A percentile compares a stretch with the other conserved stretches of the same genome.
phyloP scores from a whole-genome alignment of 2,888 invertebrate genomes.

The Hecatera dysodea region DNA sequence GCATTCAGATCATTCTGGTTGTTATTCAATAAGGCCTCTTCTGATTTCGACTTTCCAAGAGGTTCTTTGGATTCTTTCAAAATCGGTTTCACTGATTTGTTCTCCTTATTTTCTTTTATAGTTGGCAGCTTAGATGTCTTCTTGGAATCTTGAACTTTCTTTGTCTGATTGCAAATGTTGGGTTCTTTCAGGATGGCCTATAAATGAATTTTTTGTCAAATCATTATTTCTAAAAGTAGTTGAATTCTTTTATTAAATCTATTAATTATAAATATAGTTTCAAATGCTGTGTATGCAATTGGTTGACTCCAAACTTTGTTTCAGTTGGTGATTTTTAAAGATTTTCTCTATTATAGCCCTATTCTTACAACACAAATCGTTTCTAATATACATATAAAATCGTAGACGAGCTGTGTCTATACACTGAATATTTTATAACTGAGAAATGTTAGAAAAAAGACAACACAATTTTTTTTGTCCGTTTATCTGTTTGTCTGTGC shows the following conservation, averaged over 20 bases:
- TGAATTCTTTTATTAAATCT: not conserved
- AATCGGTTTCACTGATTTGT: slow-evolving; percentile 73
- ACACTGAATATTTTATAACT: no score
- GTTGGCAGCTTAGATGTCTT: slow-evolving; percentile 74
- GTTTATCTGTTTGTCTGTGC: no score
- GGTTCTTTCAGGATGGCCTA: slow-evolving; percentile 81
- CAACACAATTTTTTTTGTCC: no score
- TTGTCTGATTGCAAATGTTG: slow-evolving; percentile 72
- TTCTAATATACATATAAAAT: no score
- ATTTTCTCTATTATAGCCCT: no score
- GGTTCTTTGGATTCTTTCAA: slow-evolving; percentile 82
- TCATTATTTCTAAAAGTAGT: not conserved
- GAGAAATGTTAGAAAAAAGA: no score
- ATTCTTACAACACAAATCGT: no score
- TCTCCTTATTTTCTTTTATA: slow-evolving; percentile 77
- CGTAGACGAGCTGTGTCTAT: no score
- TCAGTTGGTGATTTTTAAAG: no score
- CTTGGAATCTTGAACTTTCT: slow-evolving; percentile 75
- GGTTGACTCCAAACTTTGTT: no score
- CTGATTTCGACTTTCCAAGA: slow-evolving; percentile 80
- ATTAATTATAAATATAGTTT: no score
- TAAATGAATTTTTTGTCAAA: slow-evolving; percentile 39
- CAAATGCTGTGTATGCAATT: not conserved
- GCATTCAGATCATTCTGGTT: slow-evolving; percentile 49
- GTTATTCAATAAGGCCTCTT: slow-evolving; percentile 63